Conservation (phyloP, 2,113 vertebrate species). For the Corynorhinus townsendii region DNA sequence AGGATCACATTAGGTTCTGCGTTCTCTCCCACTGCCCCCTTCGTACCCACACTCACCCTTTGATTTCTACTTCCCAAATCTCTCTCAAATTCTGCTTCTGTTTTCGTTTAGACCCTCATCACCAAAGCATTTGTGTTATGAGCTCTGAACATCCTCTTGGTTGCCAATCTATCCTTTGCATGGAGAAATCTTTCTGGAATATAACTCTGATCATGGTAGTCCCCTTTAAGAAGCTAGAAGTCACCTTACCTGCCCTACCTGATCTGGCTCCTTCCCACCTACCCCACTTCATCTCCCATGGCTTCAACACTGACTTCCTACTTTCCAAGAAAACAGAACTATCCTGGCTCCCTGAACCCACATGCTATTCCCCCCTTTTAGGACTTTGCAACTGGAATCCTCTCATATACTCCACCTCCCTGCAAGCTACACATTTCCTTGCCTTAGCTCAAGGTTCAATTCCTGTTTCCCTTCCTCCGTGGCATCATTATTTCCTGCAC, state of each 20-base stretch:
- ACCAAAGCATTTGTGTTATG: neutral
- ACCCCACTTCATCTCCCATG: neutral
- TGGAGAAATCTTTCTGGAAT: neutral
- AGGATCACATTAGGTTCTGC: neutral
- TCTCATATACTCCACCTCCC: neutral
- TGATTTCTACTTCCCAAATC: constrained; percentile 3
- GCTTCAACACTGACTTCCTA: neutral
- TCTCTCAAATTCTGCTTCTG: neutral
- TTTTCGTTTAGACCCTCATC: neutral
- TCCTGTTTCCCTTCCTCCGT: neutral
- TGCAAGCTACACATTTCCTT: neutral
- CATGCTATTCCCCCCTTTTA: neutral
- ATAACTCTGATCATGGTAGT: neutral
- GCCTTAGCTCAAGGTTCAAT: neutral
- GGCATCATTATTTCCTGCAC: neutral
- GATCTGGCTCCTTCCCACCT: neutral
- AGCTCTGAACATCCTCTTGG: neutral
- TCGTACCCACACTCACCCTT: neutral
- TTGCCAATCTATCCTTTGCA: neutral
- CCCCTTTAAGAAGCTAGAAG: neutral
- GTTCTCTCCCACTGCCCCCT: neutral
- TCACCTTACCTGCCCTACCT: neutral
- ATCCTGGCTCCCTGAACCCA: neutral
- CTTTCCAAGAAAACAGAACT: neutral
- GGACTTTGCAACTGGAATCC: neutral